Conservation (phyloP, 2,888 invertebrate species). For the Bugula neritina region DNA sequence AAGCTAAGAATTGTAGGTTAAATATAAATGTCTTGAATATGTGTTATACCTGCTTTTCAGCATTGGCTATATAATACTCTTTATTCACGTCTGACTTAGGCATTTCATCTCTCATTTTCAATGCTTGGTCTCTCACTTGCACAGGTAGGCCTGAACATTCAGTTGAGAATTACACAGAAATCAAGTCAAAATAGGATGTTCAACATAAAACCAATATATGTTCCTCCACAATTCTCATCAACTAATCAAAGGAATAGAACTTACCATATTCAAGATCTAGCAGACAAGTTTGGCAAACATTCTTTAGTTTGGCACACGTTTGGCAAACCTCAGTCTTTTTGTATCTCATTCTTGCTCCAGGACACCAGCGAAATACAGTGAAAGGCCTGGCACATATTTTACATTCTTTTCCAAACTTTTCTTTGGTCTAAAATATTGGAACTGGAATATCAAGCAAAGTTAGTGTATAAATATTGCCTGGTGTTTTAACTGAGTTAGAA, state of each 20-base stretch:
- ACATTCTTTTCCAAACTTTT: conserved; percentile 89
- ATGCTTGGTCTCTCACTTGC: conserved; percentile 77
- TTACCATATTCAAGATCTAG: conserved; percentile 81
- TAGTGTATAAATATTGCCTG: too few relatives aligned
- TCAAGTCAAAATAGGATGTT: too few relatives aligned
- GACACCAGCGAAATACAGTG: conserved; percentile 93
- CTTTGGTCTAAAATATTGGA: conserved; percentile 87
- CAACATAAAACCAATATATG: too few relatives aligned
- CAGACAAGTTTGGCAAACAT: conserved; percentile 91
- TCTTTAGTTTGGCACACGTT: conserved; percentile 87
- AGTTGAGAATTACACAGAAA: too few relatives aligned
- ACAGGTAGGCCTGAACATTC: conserved; percentile 58
- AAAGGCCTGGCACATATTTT: conserved; percentile 91
- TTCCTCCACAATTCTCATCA: neutral
- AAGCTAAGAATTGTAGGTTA: too few relatives aligned
- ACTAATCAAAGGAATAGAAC: neutral
- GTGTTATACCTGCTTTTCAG: conserved; percentile 73
- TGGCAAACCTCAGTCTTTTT: conserved; percentile 96
- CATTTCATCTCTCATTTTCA: conserved; percentile 78
- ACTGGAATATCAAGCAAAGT: too few relatives aligned
- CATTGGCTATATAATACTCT: conserved; percentile 86
- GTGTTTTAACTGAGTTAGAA: too few relatives aligned
- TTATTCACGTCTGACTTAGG: conserved; percentile 91
- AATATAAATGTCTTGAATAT: too few relatives aligned
- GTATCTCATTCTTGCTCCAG: conserved; percentile 87